Evolutionary conservation across 2,888 invertebrate genomes (phyloP), one percentile per base, ranked within the genome.

Genomic region (Meloe dianella): DNA sequence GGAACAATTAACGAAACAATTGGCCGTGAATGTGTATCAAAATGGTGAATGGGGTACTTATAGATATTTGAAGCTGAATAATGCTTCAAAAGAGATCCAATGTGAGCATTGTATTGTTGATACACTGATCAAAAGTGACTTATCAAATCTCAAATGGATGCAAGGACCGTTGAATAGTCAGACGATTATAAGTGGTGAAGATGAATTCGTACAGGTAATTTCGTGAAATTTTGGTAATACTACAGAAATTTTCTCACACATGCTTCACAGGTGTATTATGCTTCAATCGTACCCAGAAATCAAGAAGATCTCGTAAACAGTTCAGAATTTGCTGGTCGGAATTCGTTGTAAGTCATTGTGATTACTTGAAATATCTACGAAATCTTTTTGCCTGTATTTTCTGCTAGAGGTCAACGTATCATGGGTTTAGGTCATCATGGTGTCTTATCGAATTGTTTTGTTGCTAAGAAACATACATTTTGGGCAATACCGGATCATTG

Each of bases 31-130:
- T 80, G 89, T 98, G 54, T 89, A 86, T 72, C 88, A 88, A 73
- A 84, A 91, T 77, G 88, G 81, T 7, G 66, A 76, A 10, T 89
- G 78, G 87, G 86, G 83, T n/a, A 91, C 92, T 0, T 95, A 94
- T 80, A 88, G 95, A 17, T 95, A 97, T 83, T 82, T 95, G 12
- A 86, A 89, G 0, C 80, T 96, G 1, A 86, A 87, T n/a, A 10
- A 85, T 88, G 54, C 70, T 85, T n/a, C n/a, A 20, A 80, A 83
- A 8, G 82, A 82, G 0, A 83, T 86, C 0, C 79, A 83, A 2
- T 85, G 82, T 9, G 93, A 96, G 81, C 95, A 97, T 85, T 98
- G 98, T 14, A 98, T 96, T 84, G 93, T 98, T 60, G 98, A 98
- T 85, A 93, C 97, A 0, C 83, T 96, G 75, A 92, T 91, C 17